Evolutionary conservation across 2,888 invertebrate genomes (phyloP), one percentile per base, ranked within the genome.

Genomic region (Drosophila melanosoma): DNA sequence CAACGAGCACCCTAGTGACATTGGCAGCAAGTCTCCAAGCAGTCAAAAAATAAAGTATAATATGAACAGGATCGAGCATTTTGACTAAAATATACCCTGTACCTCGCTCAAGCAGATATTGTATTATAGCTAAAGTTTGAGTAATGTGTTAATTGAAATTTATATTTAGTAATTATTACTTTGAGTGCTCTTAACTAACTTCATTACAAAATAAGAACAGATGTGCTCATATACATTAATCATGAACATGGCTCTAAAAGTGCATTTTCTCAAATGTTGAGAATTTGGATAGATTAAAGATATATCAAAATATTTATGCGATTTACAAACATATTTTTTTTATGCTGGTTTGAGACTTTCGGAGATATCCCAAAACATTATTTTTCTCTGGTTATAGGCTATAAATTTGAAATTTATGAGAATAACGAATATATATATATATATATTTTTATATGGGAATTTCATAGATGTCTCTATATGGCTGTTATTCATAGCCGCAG

Each of bases 1-100:
- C 33, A 35, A 12, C 35, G 15, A 59, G 23, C 64, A 32, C 67
- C 76, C 74, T 70, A 68, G 54, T 80, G 87, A 66, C 90, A 89
- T 75, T 74, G 75, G 64, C 67, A 66, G 72, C 58, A n/a, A 42
- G 68, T 70, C 61, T 65, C 76, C 53, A 20, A 56, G 36, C 53
- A 58, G 56, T 51, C 29, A 53, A 53, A 58, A 53, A 65, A 48
- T 51, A 48, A 40, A 15, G n/a, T 26, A 17, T 10, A n/a, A 29
- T 32, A n/a, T 23, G 26, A n/a, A 3, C 6, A 29, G n/a, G 20
- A 10, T 26, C 8, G 15, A 4, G 11, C 3, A 45, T 45, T 45
- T 23, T 45, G 7, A 60, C 26, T 10, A 17, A 10, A n/a, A 29
- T n/a, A 35, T 59, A n/a, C 23, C 35, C 59, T 48, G 40, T 40